phyloP scores from a whole-genome alignment of 2,888 invertebrate species.

The Clivina fossor region DNA sequence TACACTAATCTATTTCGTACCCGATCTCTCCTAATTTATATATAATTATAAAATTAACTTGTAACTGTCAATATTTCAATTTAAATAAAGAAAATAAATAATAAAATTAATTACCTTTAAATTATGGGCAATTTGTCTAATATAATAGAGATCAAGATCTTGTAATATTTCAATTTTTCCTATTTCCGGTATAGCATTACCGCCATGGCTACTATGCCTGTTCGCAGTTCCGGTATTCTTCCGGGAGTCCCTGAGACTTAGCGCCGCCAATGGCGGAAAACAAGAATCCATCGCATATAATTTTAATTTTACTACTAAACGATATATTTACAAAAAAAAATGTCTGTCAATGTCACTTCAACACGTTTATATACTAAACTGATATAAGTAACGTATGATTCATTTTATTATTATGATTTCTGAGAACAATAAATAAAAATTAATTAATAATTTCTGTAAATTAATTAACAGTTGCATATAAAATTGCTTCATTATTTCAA shows the following conservation, averaged over 20 bases:
- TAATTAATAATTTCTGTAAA: no score
- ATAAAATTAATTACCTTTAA: constrained; percentile 56
- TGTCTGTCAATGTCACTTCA: not conserved
- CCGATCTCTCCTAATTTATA: no score
- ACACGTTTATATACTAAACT: constrained; percentile 3
- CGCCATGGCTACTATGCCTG: constrained; percentile 23
- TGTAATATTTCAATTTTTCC: constrained; percentile 56
- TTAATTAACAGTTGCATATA: no score
- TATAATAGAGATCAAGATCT: constrained; percentile 59
- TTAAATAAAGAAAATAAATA: not conserved
- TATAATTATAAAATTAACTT: no score
- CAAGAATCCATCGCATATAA: constrained; percentile 54
- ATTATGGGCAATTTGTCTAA: constrained; percentile 59
- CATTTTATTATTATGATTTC: not conserved
- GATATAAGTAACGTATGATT: not conserved
- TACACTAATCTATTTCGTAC: no score
- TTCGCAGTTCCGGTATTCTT: constrained; percentile 22
- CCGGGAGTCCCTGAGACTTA: constrained; percentile 51
- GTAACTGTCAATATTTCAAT: no score
- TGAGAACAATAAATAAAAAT: not conserved
- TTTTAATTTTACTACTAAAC: not conserved
- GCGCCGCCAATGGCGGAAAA: constrained; percentile 55
- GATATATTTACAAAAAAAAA: not conserved
- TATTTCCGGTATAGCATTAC: constrained; percentile 35
- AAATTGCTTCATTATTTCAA: no score